phyloP scores from a whole-genome alignment of 2,113 vertebrate genomes.

The Hippopotamus amphibius region DNA sequence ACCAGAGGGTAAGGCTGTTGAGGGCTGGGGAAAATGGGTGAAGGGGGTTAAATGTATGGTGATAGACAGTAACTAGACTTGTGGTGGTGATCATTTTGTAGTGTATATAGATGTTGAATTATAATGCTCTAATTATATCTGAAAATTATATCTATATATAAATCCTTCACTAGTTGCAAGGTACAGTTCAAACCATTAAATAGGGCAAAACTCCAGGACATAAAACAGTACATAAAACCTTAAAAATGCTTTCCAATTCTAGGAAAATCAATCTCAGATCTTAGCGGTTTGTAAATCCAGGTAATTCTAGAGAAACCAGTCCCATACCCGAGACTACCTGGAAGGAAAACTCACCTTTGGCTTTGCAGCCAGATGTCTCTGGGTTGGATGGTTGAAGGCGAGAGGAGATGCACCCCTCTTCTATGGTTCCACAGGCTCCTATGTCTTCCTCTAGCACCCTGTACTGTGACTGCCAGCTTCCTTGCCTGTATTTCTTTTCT shows the following conservation, averaged over 20 bases:
- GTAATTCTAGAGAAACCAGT: neutral
- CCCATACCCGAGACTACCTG: neutral
- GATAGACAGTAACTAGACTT: neutral
- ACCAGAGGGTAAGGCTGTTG: neutral
- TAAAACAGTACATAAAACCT: neutral
- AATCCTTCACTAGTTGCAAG: neutral
- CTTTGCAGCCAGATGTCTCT: neutral
- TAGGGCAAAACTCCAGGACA: neutral
- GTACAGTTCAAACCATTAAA: constrained; percentile 5
- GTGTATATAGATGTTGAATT: neutral
- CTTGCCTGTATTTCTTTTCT: neutral
- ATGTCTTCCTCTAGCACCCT: neutral
- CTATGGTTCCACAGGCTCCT: neutral
- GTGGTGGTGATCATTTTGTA: neutral
- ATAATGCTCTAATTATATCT: neutral
- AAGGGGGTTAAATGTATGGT: neutral
- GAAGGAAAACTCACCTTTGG: constrained; percentile 5
- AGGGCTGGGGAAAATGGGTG: neutral
- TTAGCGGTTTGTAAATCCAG: constrained; percentile 31
- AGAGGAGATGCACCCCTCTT: neutral
- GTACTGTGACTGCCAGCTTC: neutral
- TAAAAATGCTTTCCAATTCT: neutral
- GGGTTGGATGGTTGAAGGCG: neutral
- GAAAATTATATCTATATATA: neutral
- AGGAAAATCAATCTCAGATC: constrained; percentile 38